Base-by-base conservation (phyloP, 2,888 invertebrate genomes). In the Cantharis lateralis region DNA sequence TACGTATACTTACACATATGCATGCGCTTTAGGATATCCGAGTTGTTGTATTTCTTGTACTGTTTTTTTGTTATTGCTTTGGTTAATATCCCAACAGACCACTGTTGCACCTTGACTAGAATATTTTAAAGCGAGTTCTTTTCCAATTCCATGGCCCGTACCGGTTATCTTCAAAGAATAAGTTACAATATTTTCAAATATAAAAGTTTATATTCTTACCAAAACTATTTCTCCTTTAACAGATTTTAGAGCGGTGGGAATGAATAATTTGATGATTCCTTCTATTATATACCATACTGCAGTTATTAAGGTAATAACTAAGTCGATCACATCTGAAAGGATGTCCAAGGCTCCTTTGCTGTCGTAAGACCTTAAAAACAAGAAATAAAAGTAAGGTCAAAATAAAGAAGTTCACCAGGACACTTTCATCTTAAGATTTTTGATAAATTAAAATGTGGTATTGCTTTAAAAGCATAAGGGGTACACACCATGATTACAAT, bases 71-170 rank as follows among this genome's bases (percentile, higher is more conserved):
- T 95, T 95, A 80, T 91, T 91, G 71, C 89, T 89, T 79, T 92
- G 90, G 86, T 95, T 93, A 81, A 96, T 91, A 85, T 96, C 96
- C 88, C 95, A 93, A 81, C 95, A 94, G 10, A 96, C 90, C 3
- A 96, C 91, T 5, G 90, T 91, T 62, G 94, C 93, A 0, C 95
- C 95, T 66, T 93, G 89, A 68, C 91, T 90, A 0, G 93, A 93
- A 84, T 95, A 94, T 82, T 93, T 91, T 63, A 93, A 85, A 0
- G 95, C 94, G 78, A 96, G 89, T 87, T 95, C 93, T 71, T 93
- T 90, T 0, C 96, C 96, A 85, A 96, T 95, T 10, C 96, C 96
- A 87, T 95, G 95, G 0, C 95, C 96, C 0, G 95, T 91, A 15
- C 96, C 96, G 13, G 96, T 96, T 78, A 97, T 92, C 95, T 95